Base-by-base conservation (phyloP, 2,888 invertebrate genomes). In the Sthenelais limicola region DNA sequence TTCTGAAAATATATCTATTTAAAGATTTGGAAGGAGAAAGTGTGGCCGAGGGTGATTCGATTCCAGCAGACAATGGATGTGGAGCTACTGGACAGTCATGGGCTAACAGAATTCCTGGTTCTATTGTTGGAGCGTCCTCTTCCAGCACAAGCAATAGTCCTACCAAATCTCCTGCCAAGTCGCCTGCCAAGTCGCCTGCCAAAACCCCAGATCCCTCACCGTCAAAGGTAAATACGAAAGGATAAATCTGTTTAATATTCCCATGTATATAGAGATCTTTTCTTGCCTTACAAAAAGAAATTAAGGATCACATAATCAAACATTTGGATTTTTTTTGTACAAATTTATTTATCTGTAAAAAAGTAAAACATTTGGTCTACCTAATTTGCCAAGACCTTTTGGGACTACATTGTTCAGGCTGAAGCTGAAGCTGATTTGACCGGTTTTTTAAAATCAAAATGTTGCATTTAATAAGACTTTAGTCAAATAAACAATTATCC, bases 21-120 rank as follows among this genome's bases (percentile, higher is more conserved):
- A 3, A 15, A 67, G 67, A 47, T n/a, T 24, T 43, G 12, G 67
- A 67, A 15, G 67, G 67, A 18, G 67, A 67, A 9, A 67, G 67
- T 30, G 47, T 67, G 12, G 21, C 30, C 4, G 67, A 67, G 9
- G 67, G 48, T 7, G 21, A 7, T 18, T 67, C 67, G 12, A 32
- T 26, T 5, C 67, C 67, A 15, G 47, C 47, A 12, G n/a, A n/a
- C 12, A 38, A 12, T n/a, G 35, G 12, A 2, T 21, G 38, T 1
- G n/a, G n/a, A n/a, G 15, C 48, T 4, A 47, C 67, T 3, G 67
- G 48, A 3, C 21, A 67, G 32, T 67, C 67, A 2, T 67, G 67
- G 67, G 48, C 48, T 30, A 67, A 67, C 30, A 21, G 49, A 30
- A 47, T 67, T 1, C 67, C 67, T 3, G 47, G 47, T 9, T 67